Evolutionary conservation across 2,888 invertebrate genomes (phyloP).

Genomic region (Tachystola acroxantha): DNA sequence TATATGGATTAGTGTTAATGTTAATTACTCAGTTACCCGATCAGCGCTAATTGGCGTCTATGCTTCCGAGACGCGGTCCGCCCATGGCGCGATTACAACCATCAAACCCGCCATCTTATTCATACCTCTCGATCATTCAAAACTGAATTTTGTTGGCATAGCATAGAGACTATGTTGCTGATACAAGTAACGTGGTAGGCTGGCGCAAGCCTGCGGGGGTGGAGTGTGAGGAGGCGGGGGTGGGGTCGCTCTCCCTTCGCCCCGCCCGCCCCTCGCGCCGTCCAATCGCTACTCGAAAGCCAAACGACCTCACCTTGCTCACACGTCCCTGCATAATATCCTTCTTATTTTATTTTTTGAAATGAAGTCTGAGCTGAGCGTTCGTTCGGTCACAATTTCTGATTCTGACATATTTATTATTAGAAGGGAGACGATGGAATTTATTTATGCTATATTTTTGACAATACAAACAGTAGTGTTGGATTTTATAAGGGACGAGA

Average conservation of each 20-base stretch:
- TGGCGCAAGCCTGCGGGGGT: slow-evolving; percentile 49
- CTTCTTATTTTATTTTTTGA: slow-evolving; percentile 42
- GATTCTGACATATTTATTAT: too few relatives aligned
- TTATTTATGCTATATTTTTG: too few relatives aligned
- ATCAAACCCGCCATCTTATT: slow-evolving; percentile 46
- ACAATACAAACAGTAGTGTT: too few relatives aligned
- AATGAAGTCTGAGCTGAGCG: slow-evolving; percentile 35
- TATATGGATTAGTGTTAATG: slow-evolving; percentile 33
- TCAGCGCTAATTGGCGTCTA: slow-evolving; percentile 70
- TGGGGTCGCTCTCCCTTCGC: slow-evolving; percentile 54
- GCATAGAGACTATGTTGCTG: slow-evolving; percentile 38
- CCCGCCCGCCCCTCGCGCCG: slow-evolving; percentile 59
- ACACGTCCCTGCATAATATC: slow-evolving; percentile 64
- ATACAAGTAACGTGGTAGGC: slow-evolving; percentile 52
- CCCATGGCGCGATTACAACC: slow-evolving; percentile 72
- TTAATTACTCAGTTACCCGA: slow-evolving; percentile 62
- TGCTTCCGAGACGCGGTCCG: slow-evolving; percentile 63
- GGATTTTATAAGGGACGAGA: too few relatives aligned
- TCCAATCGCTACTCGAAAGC: slow-evolving; percentile 57
- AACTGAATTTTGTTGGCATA: slow-evolving; percentile 31
- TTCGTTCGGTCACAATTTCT: slow-evolving; percentile 32
- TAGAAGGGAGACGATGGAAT: too few relatives aligned
- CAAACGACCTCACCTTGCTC: slow-evolving; percentile 68
- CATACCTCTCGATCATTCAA: slow-evolving; percentile 28
- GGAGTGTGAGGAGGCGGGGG: slow-evolving; percentile 56